These are phyloP conservation scores for Lasioglossum lativentre DNA, from an alignment of 2,888 invertebrate genomes.

Conservation along the genomic window DNA sequence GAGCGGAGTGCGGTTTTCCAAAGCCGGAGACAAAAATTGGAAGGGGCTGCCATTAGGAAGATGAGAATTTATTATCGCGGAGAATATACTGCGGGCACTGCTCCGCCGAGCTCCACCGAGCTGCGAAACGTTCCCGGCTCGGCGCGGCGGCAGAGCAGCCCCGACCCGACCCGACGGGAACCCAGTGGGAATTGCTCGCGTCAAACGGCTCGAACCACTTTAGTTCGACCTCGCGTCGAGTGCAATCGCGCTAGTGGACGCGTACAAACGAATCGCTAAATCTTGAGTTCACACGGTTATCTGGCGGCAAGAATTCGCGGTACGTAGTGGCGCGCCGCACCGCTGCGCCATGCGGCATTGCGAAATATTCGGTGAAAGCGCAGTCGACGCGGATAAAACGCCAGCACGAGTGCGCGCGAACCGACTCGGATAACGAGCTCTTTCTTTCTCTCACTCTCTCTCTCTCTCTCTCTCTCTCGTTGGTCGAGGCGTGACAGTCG, in stretches of 20 bases:
- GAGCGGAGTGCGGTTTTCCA: constrained; percentile 50
- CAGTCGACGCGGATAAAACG: constrained; percentile 21
- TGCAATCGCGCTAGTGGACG: neutral
- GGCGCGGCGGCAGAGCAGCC: neutral
- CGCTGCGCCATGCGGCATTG: neutral
- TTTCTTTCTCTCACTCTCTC: too few species aligned
- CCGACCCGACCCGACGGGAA: neutral
- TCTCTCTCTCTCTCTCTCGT: too few species aligned
- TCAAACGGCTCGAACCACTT: constrained; percentile 10
- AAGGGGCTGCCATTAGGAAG: constrained; percentile 55
- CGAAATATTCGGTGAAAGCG: constrained; percentile 47
- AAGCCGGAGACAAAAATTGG: constrained; percentile 67
- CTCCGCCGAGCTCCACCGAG: neutral
- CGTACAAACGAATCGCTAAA: constrained; percentile 15
- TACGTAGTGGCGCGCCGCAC: constrained; percentile 4
- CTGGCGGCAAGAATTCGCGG: constrained; percentile 39
- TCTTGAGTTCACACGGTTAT: constrained; percentile 55
- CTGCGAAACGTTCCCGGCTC: constrained; percentile 12
- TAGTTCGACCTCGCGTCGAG: neutral
- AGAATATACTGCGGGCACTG: constrained; percentile 24
- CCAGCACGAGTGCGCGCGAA: neutral
- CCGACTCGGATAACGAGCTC: neutral
- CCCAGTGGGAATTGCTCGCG: neutral
- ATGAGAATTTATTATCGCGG: constrained; percentile 66
- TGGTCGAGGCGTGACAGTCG: neutral